phyloP scores from a whole-genome alignment of 2,113 vertebrate genomes.

The Alces alces region DNA sequence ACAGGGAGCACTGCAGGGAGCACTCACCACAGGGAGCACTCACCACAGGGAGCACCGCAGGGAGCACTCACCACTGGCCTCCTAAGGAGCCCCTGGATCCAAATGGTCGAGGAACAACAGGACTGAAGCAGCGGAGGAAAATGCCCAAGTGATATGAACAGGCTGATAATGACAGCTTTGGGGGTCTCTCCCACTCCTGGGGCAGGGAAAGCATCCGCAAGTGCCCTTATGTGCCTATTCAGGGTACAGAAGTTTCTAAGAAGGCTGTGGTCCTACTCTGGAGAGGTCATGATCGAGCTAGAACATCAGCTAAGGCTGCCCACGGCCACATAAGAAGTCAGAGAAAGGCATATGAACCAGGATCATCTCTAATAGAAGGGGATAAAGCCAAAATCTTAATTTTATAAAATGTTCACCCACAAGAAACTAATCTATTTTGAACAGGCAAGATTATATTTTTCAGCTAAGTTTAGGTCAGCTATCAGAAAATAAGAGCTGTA shows the following conservation, averaged over 20 bases:
- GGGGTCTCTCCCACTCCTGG: not conserved
- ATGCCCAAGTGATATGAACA: not conserved
- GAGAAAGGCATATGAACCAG: not conserved
- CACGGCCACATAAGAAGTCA: not conserved
- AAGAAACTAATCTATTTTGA: not conserved
- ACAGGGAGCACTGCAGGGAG: not conserved
- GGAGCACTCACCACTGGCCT: not conserved
- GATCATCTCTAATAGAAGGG: not conserved
- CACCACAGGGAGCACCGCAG: not conserved
- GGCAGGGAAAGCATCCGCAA: not conserved
- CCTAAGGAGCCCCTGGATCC: not conserved
- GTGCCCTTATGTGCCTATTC: not conserved
- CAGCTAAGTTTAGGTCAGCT: not conserved
- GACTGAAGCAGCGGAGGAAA: not conserved
- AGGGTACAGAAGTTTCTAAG: not conserved
- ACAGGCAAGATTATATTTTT: not conserved
- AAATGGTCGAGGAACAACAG: not conserved
- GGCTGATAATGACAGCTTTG: not conserved
- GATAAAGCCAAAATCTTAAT: not conserved
- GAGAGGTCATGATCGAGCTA: not conserved
- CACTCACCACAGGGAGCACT: not conserved
- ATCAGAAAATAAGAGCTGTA: not conserved
- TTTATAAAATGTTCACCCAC: not conserved
- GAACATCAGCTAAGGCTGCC: not conserved
- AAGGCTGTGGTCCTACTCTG: not conserved